phyloP scores from a whole-genome alignment of 2,113 vertebrate genomes.

The Leucoraja erinaceus region DNA sequence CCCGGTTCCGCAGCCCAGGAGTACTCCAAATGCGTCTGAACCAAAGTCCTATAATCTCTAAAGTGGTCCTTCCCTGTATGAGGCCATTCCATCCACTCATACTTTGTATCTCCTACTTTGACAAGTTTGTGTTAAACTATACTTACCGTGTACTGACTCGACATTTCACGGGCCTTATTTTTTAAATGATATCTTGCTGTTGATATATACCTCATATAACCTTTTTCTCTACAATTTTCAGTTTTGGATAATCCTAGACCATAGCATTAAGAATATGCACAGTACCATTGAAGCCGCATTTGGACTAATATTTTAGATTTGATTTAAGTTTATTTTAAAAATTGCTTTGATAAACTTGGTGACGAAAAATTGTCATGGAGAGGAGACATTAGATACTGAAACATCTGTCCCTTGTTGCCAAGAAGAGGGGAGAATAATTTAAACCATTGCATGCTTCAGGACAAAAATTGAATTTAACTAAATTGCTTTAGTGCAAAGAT shows the following conservation, averaged over 20 bases:
- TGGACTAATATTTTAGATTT: background rate
- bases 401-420: background rate
- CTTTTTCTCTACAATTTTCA: background rate
- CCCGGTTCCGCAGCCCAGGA: no score
- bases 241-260: background rate
- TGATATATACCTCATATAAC: background rate
- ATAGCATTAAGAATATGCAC: background rate
- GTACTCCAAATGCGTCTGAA: no score
- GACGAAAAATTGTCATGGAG: background rate
- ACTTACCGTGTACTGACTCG: background rate
- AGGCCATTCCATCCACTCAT: no score
- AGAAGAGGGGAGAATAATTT: background rate
- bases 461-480: background rate
- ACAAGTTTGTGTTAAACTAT: background rate
- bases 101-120: background rate
- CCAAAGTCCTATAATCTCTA: no score
- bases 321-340: background rate
- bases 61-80: no score
- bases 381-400: background rate
- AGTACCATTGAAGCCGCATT: background rate
- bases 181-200: background rate
- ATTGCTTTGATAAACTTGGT: background rate
- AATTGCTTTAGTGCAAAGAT: background rate
- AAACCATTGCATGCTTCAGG: background rate
- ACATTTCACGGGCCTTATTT: background rate